Base-by-base conservation (phyloP, 2,113 vertebrate genomes). In the Suncus etruscus region DNA sequence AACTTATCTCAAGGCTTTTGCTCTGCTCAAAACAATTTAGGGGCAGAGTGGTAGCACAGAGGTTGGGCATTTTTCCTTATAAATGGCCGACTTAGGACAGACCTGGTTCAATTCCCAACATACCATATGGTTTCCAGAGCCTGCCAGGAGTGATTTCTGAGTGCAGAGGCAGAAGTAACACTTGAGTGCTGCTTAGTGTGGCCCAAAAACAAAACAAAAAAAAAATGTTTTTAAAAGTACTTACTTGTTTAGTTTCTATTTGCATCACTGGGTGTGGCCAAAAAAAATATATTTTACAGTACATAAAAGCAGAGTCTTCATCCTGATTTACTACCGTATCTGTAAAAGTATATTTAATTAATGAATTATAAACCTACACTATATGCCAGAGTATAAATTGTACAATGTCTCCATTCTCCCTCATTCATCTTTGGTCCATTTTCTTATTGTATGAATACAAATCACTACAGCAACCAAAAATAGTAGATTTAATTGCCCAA, bases 391-490 rank as follows among this genome's bases (percentile, higher is more conserved):
- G 7, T 51, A 63, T 22, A 10, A 85, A 51, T 20, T 75, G 0
- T 10, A 47, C 7, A 63, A 66, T 29, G 3, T 5, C 24, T 87
- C 25, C 12, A 72, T 22, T 78, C 29, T 72, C 78, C 7, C 22
- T 89, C 58, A 68, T 45, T 85, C 85, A 12, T 87, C 31, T 61
- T 73, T 89, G 25, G 39, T 14, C 50, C 58, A 12, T 68, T 89
- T 87, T 89, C 32, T 86, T 27, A 78, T 47, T 54, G 18, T 45
- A 65, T 32, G 8, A 76, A 50, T 66, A 22, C 12, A 83, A 69
- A 45, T 87, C 39, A 89, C 11, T 24, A 75, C 0, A 2, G 29
- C 11, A 68, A 85, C 27, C 25, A 73, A 9, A 79, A 54, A 58
- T 2, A 54, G 47, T 76, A 3, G 24, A 25, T 72, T 75, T 29